Conservation (phyloP, 2,113 vertebrate genomes). For the Taurulus bubalis region DNA sequence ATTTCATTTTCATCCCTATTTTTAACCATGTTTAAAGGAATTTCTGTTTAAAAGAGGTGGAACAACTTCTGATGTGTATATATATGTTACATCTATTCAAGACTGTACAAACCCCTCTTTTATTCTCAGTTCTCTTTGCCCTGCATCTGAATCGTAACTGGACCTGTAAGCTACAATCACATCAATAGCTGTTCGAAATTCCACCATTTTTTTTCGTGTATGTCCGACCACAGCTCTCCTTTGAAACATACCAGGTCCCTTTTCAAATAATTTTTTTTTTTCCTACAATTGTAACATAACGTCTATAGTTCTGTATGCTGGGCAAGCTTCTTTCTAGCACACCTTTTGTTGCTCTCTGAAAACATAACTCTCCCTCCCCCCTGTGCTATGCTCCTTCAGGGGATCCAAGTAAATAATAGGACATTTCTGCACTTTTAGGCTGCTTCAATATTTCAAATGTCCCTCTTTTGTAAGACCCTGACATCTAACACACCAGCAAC, state of each 20-base stretch:
- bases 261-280: slow-evolving; percentile 57
- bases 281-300: slow-evolving; percentile 42
- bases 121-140: background rate
- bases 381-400: slow-evolving; percentile 56
- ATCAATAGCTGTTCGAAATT: slow-evolving; percentile 39
- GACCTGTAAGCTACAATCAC: slow-evolving; percentile 12
- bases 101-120: background rate
- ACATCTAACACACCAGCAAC: slow-evolving; percentile 74
- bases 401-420: slow-evolving; percentile 73
- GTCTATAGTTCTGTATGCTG: slow-evolving; percentile 61
- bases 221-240: slow-evolving; percentile 19
- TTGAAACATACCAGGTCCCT: slow-evolving; percentile 46
- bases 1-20: slow-evolving; percentile 13
- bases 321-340: slow-evolving; percentile 56
- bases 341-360: slow-evolving; percentile 81
- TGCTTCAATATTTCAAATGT: slow-evolving; percentile 75
- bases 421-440: slow-evolving; percentile 71
- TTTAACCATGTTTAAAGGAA: slow-evolving; percentile 21
- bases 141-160: slow-evolving; percentile 7
- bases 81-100: background rate
- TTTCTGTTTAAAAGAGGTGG: slow-evolving; percentile 8
- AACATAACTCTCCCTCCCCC: slow-evolving; percentile 37
- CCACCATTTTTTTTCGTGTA: background rate
- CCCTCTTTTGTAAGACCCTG: slow-evolving; percentile 74
- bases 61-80: background rate